Evolutionary conservation across 2,888 invertebrate species (phyloP).

Genomic region (Rotaria sp.): DNA sequence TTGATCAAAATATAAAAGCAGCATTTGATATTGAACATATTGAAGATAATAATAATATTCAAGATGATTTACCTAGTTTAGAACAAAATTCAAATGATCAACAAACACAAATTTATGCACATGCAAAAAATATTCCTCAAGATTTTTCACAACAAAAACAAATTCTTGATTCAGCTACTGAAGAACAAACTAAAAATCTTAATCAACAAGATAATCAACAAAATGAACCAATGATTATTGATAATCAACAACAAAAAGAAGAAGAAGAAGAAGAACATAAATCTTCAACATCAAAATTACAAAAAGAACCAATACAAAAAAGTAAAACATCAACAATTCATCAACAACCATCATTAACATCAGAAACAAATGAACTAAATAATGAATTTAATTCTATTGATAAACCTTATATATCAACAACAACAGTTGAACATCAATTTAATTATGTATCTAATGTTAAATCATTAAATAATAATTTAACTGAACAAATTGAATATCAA

Average conservation of each 20-base stretch:
- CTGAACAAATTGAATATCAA: constrained; percentile 13
- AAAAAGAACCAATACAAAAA: constrained; percentile 20
- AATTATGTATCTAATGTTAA: neutral
- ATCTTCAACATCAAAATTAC: neutral
- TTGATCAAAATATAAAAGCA: constrained; percentile 26
- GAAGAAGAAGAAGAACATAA: neutral
- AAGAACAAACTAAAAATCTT: constrained; percentile 20
- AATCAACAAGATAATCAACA: neutral
- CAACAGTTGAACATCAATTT: constrained; percentile 15
- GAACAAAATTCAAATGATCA: neutral
- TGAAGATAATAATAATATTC: neutral
- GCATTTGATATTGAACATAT: neutral
- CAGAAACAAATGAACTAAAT: neutral
- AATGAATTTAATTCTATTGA: neutral
- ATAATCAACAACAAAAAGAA: neutral
- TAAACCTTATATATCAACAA: neutral
- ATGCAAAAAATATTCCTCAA: constrained; percentile 15
- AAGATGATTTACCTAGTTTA: neutral
- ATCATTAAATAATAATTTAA: neutral
- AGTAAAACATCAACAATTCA: neutral
- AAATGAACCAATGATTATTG: constrained; percentile 1
- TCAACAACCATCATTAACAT: neutral
- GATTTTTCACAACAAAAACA: neutral
- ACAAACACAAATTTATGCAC: neutral
- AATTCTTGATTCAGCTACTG: constrained; percentile 27